phyloP scores from a whole-genome alignment of 1,140 invertebrate genomes.

The Cardiocondyla obscurior region DNA sequence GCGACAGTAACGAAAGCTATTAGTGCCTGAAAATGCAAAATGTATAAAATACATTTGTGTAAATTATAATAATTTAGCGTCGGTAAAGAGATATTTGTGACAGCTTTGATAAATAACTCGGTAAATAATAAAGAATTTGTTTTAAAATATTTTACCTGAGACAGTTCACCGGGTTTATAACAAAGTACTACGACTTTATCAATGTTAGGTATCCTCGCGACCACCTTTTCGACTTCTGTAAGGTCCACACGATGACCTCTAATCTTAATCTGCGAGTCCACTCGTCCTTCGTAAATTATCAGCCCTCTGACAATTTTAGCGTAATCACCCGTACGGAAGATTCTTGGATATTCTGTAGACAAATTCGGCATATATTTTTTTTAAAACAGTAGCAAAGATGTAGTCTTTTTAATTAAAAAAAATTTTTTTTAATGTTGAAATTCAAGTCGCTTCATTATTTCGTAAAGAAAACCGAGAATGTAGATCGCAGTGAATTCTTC shows the following conservation, averaged over 20 bases:
- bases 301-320: conserved; percentile 89
- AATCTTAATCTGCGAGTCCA: conserved; percentile 94
- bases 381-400: neutral
- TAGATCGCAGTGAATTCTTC: neutral
- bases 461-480: neutral
- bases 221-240: conserved; percentile 91
- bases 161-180: conserved; percentile 89
- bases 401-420: too few species aligned
- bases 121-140: too few species aligned
- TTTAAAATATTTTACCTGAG: conserved; percentile 82
- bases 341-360: conserved; percentile 85
- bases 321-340: conserved; percentile 94
- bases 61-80: neutral
- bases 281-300: conserved; percentile 91
- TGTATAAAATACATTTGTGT: neutral
- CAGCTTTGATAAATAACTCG: neutral
- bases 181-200: conserved; percentile 90
- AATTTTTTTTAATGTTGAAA: neutral
- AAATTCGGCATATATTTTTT: neutral
- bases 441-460: neutral
- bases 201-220: conserved; percentile 85
- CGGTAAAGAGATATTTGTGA: neutral
- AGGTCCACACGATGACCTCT: conserved; percentile 93
- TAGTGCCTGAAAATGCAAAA: conserved; percentile 85
- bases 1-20: conserved; percentile 89